A percentile compares a stretch with the other conserved stretches of the same genome.
Conservation (phyloP, 2,888 invertebrate genomes). For the Leptinotarsa juncta region DNA sequence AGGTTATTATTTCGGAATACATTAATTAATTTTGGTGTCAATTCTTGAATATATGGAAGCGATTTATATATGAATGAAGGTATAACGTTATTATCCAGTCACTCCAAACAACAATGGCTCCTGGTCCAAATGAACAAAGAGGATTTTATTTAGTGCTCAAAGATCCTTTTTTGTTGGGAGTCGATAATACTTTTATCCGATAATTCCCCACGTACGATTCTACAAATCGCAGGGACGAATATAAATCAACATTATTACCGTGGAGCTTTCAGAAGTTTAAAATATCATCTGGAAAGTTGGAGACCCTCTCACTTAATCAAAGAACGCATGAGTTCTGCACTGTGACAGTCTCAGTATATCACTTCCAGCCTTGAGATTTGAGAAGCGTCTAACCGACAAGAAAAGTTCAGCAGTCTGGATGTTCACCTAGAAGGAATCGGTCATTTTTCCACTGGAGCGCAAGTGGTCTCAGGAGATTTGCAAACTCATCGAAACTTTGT, state of each 20-base stretch:
- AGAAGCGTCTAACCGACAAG: neutral
- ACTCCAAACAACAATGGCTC: neutral
- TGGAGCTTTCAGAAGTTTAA: slow-evolving; percentile 4
- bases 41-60: no score
- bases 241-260: slow-evolving; percentile 12
- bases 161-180: neutral
- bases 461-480: neutral
- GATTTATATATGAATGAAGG: no score
- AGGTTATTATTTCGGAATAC: no score
- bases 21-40: no score
- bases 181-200: neutral
- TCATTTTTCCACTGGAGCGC: neutral
- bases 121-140: neutral
- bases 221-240: slow-evolving; percentile 6
- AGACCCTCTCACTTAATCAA: slow-evolving; percentile 15
- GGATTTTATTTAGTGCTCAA: neutral
- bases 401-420: slow-evolving; percentile 7
- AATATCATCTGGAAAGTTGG: slow-evolving; percentile 16
- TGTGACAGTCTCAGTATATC: slow-evolving; percentile 11
- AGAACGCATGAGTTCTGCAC: slow-evolving; percentile 7
- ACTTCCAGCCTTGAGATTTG: slow-evolving; percentile 12
- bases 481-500: slow-evolving; percentile 1
- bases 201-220: slow-evolving; percentile 5
- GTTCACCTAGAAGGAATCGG: slow-evolving; percentile 13
- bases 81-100: no score